These are phyloP conservation scores for Galagoides demidoff DNA, from an alignment of 2,797 vertebrate genomes.

Conservation along the genomic window DNA sequence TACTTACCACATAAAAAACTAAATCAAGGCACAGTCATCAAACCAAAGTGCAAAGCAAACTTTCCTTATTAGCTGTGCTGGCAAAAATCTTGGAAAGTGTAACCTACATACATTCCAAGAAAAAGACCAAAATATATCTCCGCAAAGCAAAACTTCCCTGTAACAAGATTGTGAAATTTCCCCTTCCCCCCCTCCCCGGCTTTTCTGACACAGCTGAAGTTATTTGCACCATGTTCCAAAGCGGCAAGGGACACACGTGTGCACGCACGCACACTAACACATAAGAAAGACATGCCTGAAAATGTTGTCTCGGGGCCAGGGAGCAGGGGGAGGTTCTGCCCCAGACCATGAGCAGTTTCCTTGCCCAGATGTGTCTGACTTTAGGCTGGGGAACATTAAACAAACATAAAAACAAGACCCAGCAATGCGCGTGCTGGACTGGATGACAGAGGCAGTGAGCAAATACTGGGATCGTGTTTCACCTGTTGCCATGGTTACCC, in stretches of 20 bases:
- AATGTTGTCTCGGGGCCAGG: constrained; percentile 6
- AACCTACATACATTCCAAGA: constrained; percentile 79
- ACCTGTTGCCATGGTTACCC: constrained; percentile 86
- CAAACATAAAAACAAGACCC: constrained; percentile 80
- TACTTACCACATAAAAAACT: background rate
- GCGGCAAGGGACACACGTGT: constrained; percentile 32
- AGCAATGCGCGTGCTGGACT: constrained; percentile 72
- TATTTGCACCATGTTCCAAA: constrained; percentile 65
- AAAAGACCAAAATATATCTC: constrained; percentile 74
- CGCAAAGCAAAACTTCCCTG: constrained; percentile 75
- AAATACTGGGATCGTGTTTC: constrained; percentile 84
- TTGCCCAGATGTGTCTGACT: constrained; percentile 47
- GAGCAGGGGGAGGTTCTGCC: background rate
- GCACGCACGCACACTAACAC: constrained; percentile 25
- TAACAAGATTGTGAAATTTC: constrained; percentile 66
- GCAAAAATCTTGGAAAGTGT: constrained; percentile 81
- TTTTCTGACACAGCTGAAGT: constrained; percentile 62
- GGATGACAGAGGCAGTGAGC: constrained; percentile 75
- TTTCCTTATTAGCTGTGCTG: constrained; percentile 73
- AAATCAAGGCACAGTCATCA: constrained; percentile 16
- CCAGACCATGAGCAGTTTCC: constrained; percentile 6
- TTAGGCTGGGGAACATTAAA: constrained; percentile 72
- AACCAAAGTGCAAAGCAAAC: constrained; percentile 73
- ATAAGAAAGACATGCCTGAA: constrained; percentile 28
- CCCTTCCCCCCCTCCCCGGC: background rate